These are phyloP conservation scores for Discoglossus pictus DNA, from an alignment of 2,797 vertebrate genomes.

Conservation along the genomic window DNA sequence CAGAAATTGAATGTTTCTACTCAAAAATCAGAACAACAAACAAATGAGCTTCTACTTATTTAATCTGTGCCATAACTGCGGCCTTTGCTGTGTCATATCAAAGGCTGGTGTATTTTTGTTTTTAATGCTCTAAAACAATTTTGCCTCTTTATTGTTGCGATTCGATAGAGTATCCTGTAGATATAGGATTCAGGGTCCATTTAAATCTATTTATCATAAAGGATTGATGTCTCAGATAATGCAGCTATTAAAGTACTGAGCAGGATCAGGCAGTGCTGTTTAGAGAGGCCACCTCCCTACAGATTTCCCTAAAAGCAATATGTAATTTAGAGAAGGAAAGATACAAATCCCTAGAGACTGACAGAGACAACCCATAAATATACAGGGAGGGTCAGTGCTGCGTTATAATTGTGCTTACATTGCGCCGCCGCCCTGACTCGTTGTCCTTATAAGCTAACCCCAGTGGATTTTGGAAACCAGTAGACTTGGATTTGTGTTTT, in stretches of 20 bases:
- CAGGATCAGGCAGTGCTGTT: conserved; percentile 29
- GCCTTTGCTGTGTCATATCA: conserved; percentile 20
- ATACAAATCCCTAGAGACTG: conserved; percentile 31
- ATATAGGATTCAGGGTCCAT: no score
- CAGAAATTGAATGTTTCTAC: no score
- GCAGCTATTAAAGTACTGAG: conserved; percentile 20
- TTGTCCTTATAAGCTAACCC: conserved; percentile 18
- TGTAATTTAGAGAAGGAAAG: conserved; percentile 43
- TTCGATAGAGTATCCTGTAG: no score
- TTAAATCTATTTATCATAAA: conserved; percentile 35
- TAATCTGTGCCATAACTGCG: no score
- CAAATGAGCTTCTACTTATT: no score
- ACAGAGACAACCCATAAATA: conserved; percentile 42
- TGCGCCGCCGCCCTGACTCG: conserved; percentile 11
- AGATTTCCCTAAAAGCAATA: conserved; percentile 49
- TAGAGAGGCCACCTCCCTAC: conserved; percentile 42
- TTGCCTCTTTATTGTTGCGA: no score
- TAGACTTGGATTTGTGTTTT: conserved; percentile 26
- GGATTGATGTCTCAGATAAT: conserved; percentile 35
- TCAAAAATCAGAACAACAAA: no score
- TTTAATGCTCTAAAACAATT: neutral
- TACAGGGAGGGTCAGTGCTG: conserved; percentile 36
- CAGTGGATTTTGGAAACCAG: conserved; percentile 12
- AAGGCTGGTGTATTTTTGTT: neutral
- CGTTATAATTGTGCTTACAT: conserved; percentile 24